Conservation (phyloP, 2,888 invertebrate species). For the Clistopyga incitator region DNA sequence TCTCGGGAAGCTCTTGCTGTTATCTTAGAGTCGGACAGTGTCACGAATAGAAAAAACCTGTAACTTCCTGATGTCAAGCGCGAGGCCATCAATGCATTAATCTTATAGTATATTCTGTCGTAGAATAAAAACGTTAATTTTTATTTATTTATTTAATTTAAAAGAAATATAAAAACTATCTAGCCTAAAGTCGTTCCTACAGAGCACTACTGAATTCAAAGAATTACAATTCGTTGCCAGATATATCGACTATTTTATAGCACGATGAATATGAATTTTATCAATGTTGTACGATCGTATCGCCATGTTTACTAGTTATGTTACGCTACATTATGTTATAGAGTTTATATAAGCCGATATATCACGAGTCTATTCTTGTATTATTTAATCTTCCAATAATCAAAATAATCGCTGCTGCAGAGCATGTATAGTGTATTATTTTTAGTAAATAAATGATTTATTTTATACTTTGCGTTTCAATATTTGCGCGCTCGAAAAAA, state of each 20-base stretch:
- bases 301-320: conserved; percentile 60
- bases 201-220: conserved; percentile 68
- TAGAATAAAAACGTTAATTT: conserved; percentile 52
- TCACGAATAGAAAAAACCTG: conserved; percentile 32
- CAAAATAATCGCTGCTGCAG: conserved; percentile 65
- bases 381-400: conserved; percentile 76
- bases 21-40: conserved; percentile 25
- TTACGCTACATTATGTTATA: conserved; percentile 59
- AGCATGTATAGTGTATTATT: conserved; percentile 77
- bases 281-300: conserved; percentile 69
- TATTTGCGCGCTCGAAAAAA: conserved; percentile 23
- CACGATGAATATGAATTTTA: conserved; percentile 65
- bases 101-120: conserved; percentile 29
- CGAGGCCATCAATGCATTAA: conserved; percentile 25
- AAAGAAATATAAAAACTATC: conserved; percentile 42
- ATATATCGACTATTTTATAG: conserved; percentile 66
- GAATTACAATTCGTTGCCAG: conserved; percentile 66
- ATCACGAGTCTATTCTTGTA: conserved; percentile 58
- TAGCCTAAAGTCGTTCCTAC: conserved; percentile 67
- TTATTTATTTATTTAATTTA: conserved; percentile 48
- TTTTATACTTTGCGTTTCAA: conserved; percentile 73
- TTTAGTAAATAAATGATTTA: conserved; percentile 80
- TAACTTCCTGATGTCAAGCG: conserved; percentile 38
- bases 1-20: conserved; percentile 57
- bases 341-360: conserved; percentile 56